Evolutionary conservation across 2,113 vertebrate species (phyloP).

Genomic region (Psittacara wagleri): DNA sequence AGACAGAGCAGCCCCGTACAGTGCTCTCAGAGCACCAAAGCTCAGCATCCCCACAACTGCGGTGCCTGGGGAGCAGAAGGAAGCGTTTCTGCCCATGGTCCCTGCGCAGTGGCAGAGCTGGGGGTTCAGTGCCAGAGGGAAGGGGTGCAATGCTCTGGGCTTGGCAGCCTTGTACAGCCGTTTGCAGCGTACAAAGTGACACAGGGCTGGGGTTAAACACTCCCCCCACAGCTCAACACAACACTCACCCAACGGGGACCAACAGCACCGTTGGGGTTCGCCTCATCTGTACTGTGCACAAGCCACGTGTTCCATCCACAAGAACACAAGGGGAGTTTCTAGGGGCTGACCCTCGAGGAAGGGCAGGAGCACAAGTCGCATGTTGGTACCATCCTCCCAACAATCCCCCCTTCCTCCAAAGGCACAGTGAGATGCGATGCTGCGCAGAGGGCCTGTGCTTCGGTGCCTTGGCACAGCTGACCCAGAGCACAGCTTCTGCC

Average conservation of each 20-base stretch:
- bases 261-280: rapidly evolving
- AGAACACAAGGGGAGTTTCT: rapidly evolving
- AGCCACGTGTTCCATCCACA: rapidly evolving
- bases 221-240: rapidly evolving
- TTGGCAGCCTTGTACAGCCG: background rate
- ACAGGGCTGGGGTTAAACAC: background rate
- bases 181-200: rapidly evolving
- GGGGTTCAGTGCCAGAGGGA: background rate
- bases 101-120: background rate
- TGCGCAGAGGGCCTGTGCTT: rapidly evolving
- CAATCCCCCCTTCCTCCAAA: background rate
- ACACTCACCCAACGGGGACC: background rate
- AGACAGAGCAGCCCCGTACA: rapidly evolving
- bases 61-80: background rate
- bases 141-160: background rate
- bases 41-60: rapidly evolving
- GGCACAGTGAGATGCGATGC: rapidly evolving
- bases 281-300: rapidly evolving
- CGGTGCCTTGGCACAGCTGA: rapidly evolving
- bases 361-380: background rate
- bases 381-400: background rate
- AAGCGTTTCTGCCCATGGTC: background rate
- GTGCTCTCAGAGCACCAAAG: background rate
- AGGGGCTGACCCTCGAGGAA: background rate
- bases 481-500: background rate